phyloP scores from a whole-genome alignment of 2,113 vertebrate species.

The Mormyrus lacerda region DNA sequence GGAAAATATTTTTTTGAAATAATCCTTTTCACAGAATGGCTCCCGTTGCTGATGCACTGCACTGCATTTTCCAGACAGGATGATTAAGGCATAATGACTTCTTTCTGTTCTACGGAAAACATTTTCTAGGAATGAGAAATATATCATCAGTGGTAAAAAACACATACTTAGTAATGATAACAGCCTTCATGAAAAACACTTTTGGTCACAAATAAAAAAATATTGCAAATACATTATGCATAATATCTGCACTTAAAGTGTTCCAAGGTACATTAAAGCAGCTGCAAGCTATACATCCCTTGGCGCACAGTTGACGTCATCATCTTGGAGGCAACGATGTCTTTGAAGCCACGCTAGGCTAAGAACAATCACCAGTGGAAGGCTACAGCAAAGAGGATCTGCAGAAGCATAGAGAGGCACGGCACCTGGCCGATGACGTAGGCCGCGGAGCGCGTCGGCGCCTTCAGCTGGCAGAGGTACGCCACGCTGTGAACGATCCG shows the following conservation, averaged over 20 bases:
- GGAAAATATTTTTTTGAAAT: not conserved
- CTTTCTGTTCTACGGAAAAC: not conserved
- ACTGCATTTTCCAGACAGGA: not conserved
- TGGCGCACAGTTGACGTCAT: not conserved
- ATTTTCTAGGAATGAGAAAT: not conserved
- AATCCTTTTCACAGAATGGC: not conserved
- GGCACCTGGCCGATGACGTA: slow-evolving; percentile 79
- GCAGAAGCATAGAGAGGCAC: slow-evolving; percentile 85
- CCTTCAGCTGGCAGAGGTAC: slow-evolving; percentile 68
- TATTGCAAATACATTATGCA: not conserved
- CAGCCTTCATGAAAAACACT: slow-evolving; percentile 13
- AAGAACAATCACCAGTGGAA: slow-evolving; percentile 50
- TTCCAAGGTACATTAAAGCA: not conserved
- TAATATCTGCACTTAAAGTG: not conserved
- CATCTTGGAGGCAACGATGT: not conserved
- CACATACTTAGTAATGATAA: not conserved
- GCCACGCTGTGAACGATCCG: slow-evolving; percentile 74
- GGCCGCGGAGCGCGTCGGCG: slow-evolving; percentile 75
- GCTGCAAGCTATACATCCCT: not conserved
- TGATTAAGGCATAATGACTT: not conserved
- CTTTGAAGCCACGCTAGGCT: not conserved
- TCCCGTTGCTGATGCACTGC: not conserved
- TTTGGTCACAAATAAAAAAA: slow-evolving; percentile 7
- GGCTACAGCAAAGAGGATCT: slow-evolving; percentile 66
- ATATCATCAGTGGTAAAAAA: not conserved